Evolutionary conservation across 2,888 invertebrate species (phyloP).

Genomic region (Papilio demoleus): DNA sequence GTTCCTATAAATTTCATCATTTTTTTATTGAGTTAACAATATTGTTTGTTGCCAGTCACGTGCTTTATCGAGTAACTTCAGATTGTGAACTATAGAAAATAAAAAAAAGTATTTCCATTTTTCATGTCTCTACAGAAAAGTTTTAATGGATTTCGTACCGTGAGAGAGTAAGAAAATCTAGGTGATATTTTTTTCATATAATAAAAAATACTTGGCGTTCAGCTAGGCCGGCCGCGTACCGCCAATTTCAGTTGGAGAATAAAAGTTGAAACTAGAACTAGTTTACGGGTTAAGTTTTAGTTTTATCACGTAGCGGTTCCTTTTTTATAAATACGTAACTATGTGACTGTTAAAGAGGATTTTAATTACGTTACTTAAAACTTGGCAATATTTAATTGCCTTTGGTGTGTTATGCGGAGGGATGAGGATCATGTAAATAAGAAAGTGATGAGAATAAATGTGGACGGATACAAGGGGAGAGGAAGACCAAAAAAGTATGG

Average conservation of each 20-base stretch:
- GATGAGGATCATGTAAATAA: too few species aligned
- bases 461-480: too few species aligned
- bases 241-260: slow-evolving; percentile 29
- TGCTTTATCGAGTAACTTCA: slow-evolving; percentile 57
- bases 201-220: slow-evolving; percentile 31
- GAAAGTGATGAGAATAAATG: too few species aligned
- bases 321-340: slow-evolving; percentile 1
- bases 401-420: too few species aligned
- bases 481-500: too few species aligned
- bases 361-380: neutral
- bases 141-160: slow-evolving; percentile 66
- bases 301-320: slow-evolving; percentile 18
- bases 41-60: slow-evolving; percentile 55
- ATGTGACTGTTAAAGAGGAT: neutral
- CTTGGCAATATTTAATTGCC: neutral
- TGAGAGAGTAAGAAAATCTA: slow-evolving; percentile 49
- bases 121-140: slow-evolving; percentile 65
- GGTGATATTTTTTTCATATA: slow-evolving; percentile 46
- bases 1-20: neutral
- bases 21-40: slow-evolving; percentile 25
- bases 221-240: slow-evolving; percentile 27
- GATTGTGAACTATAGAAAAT: slow-evolving; percentile 48
- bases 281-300: slow-evolving; percentile 21
- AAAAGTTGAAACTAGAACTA: slow-evolving; percentile 34
- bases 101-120: slow-evolving; percentile 63